Base-by-base conservation (phyloP, 2,797 vertebrate genomes). In the Gobionotothen gibberifrons region DNA sequence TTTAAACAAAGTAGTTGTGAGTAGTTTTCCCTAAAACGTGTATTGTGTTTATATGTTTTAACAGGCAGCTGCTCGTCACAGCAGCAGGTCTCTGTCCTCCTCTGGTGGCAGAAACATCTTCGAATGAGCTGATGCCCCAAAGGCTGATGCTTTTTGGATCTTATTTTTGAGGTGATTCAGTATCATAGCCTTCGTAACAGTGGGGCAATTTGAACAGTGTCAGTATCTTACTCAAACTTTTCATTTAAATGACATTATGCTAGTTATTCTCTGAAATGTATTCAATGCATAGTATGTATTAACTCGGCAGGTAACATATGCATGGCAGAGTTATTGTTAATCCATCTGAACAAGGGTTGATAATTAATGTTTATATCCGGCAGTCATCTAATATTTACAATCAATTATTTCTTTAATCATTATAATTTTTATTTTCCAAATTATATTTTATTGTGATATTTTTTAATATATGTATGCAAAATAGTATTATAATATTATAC, bases 61-160 rank as follows among this genome's bases (percentile, higher is more conserved):
- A 71, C 86, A 98, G 97, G 93, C 94, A 60, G 94, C 93, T 8
- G 95, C 95, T 8, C 93, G 95, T 78, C 95, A 96, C 79, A 88
- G 94, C 83, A 95, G 95, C 81, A 97, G 95, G 86, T 94, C 93
- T 32, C 92, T 95, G 82, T 93, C 95, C 42, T 91, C 94, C 67
- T 91, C 96, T 73, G 93, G 94, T 51, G 95, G 94, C 76, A 94
- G 93, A 93, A 91, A 91, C 66, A 72, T 89, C 0, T 95, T 94
- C 90, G 96, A 97, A 76, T 96, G 92, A 95, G 76, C 53, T 8
- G 68, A 56, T 65, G 13, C 73, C 74, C 74, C 69, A 69, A 78
- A 51, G 46, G 59, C 84, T 85, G 76, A 61, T 26, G 43, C 46
- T 36, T 68, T 40, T 12, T 16, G 21, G 60, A 32, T 56, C 26